Evolutionary conservation across 2,888 invertebrate genomes (phyloP).

Genomic region (Torymus texanus): DNA sequence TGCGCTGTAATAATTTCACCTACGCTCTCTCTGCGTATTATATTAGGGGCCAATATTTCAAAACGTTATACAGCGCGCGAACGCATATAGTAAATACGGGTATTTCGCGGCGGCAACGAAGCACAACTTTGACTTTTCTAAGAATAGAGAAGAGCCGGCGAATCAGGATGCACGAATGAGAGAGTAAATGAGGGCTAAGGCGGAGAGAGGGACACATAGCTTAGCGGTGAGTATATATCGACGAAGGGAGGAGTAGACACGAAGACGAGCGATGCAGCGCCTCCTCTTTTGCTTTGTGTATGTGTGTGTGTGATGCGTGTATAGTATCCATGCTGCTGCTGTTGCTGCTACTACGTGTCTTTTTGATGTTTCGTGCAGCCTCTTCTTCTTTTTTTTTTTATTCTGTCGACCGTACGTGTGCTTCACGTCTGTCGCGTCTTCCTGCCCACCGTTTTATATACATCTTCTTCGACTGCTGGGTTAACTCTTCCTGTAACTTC

Average conservation of each 20-base stretch:
- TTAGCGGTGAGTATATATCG: constrained; percentile 25
- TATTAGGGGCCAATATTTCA: constrained; percentile 71
- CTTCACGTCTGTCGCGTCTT: background rate
- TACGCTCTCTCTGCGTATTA: constrained; percentile 59
- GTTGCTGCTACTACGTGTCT: constrained; percentile 16
- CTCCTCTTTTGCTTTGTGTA: constrained; percentile 41
- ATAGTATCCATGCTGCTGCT: background rate
- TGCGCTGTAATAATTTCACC: constrained; percentile 56
- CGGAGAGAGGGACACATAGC: constrained; percentile 27
- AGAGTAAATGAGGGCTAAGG: constrained; percentile 15
- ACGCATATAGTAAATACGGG: constrained; percentile 64
- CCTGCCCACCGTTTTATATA: background rate
- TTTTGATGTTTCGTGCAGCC: constrained; percentile 17
- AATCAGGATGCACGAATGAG: constrained; percentile 47
- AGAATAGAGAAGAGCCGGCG: constrained; percentile 65
- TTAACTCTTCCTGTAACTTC: too few species aligned
- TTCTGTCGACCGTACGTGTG: background rate
- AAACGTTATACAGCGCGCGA: constrained; percentile 63
- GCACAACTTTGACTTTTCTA: constrained; percentile 61
- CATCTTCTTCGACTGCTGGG: too few species aligned
- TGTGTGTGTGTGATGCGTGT: background rate
- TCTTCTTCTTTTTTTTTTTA: constrained; percentile 12
- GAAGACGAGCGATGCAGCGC: constrained; percentile 8
- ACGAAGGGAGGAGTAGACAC: constrained; percentile 17
- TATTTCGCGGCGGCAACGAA: constrained; percentile 23